These are phyloP conservation scores for western clawed frog (Xenopus tropicalis) DNA, from an alignment of 2,113 vertebrate species.

Conservation along the genomic window DNA sequence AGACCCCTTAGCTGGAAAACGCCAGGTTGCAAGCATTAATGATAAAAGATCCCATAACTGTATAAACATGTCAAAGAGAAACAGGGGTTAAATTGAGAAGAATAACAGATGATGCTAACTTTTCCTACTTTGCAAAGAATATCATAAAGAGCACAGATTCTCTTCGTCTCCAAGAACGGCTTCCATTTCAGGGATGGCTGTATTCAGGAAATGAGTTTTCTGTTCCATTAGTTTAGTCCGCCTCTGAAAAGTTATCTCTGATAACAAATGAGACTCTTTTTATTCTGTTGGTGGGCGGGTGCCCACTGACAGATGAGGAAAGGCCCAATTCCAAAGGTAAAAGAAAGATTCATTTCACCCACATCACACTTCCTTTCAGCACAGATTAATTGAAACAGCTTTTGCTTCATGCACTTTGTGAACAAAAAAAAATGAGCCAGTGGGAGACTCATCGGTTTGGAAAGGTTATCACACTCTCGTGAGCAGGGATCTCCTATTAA, in stretches of 20 bases:
- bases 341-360: slow-evolving; percentile 20
- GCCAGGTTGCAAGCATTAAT: too few relatives aligned
- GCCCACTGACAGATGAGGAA: slow-evolving; percentile 12
- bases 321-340: slow-evolving; percentile 15
- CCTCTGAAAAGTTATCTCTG: slow-evolving; percentile 42
- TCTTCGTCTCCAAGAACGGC: background rate
- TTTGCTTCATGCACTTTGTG: background rate
- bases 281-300: slow-evolving; percentile 9
- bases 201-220: slow-evolving; percentile 49
- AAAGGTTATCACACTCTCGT: background rate
- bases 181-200: slow-evolving; percentile 44
- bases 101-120: background rate
- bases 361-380: background rate
- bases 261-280: slow-evolving; percentile 17
- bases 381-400: slow-evolving; percentile 18
- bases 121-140: slow-evolving; percentile 9
- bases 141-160: background rate
- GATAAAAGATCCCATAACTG: too few relatives aligned
- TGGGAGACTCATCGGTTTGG: background rate
- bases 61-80: too few relatives aligned
- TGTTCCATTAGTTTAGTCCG: slow-evolving; percentile 48
- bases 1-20: too few relatives aligned
- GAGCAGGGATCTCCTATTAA: background rate
- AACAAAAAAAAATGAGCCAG: background rate
- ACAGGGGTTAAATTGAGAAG: background rate